These are phyloP conservation scores for Tetranychus piercei DNA, from an alignment of 2,888 invertebrate genomes.

Conservation along the genomic window DNA sequence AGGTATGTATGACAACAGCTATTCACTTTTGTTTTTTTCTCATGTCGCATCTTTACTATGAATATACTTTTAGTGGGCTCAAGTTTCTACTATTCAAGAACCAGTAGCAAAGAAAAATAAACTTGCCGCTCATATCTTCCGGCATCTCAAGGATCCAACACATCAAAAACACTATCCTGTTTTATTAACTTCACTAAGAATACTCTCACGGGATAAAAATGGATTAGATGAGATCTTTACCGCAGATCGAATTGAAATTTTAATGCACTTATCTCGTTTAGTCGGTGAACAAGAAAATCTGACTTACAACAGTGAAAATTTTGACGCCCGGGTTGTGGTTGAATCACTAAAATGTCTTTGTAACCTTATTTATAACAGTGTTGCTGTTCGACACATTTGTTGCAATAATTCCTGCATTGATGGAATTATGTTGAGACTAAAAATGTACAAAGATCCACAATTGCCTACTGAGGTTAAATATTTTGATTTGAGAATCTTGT, in stretches of 20 bases:
- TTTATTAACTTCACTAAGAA: slow-evolving; percentile 44
- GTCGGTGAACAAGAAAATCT: slow-evolving; percentile 27
- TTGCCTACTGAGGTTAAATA: slow-evolving; percentile 44
- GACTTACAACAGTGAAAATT: slow-evolving; percentile 23
- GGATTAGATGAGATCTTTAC: slow-evolving; percentile 49
- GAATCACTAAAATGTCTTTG: slow-evolving; percentile 74
- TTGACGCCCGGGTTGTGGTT: slow-evolving; percentile 37
- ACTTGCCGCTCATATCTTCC: slow-evolving; percentile 35
- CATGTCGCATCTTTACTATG: neutral
- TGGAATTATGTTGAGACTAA: slow-evolving; percentile 49
- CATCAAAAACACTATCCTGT: slow-evolving; percentile 37
- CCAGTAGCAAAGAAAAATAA: slow-evolving; percentile 36
- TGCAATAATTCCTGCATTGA: slow-evolving; percentile 46
- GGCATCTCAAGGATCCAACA: slow-evolving; percentile 29
- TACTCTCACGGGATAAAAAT: slow-evolving; percentile 58
- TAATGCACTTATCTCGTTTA: slow-evolving; percentile 47
- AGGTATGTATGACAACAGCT: slow-evolving; percentile 31
- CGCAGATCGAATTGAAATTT: slow-evolving; percentile 46
- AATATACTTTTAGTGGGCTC: slow-evolving; percentile 36
- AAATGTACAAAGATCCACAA: slow-evolving; percentile 46
- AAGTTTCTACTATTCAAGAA: slow-evolving; percentile 44
- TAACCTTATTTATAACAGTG: slow-evolving; percentile 64
- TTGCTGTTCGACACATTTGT: slow-evolving; percentile 43
- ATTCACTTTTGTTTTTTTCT: slow-evolving; percentile 22
- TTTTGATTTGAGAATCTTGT: slow-evolving; percentile 70